A percentile compares a stretch with the other conserved stretches of the same genome.
These are phyloP conservation scores for Sialis fuliginosa DNA, from an alignment of 2,888 invertebrate species.

Conservation along the genomic window DNA sequence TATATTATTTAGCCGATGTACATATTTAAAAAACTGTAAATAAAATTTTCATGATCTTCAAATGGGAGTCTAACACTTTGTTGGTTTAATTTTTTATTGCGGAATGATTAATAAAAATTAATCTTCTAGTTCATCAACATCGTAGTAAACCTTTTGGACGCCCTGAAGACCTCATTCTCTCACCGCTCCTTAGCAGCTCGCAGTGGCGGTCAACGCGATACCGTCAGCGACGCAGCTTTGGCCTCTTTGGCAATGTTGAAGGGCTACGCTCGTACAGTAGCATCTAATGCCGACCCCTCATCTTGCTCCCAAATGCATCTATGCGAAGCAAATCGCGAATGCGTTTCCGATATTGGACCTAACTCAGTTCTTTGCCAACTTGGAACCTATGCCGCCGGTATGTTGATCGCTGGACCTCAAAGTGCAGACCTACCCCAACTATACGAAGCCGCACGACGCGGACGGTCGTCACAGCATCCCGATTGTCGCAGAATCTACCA, in stretches of 20 bases:
- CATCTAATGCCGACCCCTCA: constrained; percentile 50
- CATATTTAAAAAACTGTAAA: too few species aligned
- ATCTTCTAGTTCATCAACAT: constrained; percentile 70
- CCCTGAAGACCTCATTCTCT: constrained; percentile 81
- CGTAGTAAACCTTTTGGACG: constrained; percentile 78
- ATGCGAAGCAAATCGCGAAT: constrained; percentile 80
- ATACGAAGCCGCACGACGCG: constrained; percentile 73
- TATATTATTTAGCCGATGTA: too few species aligned
- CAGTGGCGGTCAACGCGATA: constrained; percentile 70
- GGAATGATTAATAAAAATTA: too few species aligned
- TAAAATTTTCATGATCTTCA: too few species aligned
- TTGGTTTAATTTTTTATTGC: too few species aligned
- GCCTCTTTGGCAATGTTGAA: constrained; percentile 80
- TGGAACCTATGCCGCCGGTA: constrained; percentile 80
- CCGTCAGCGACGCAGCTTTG: constrained; percentile 76
- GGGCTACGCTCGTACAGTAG: constrained; percentile 69
- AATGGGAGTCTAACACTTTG: too few species aligned
- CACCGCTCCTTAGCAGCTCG: constrained; percentile 75
- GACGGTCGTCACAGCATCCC: constrained; percentile 51
- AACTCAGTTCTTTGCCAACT: constrained; percentile 81
- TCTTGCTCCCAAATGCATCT: constrained; percentile 69
- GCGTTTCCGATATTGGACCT: constrained; percentile 61
- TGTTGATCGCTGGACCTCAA: constrained; percentile 59
- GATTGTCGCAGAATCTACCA: constrained; percentile 73
- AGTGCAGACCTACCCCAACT: constrained; percentile 56